These are phyloP conservation scores for Alauda arvensis DNA, from an alignment of 2,797 vertebrate species.

Conservation along the genomic window DNA sequence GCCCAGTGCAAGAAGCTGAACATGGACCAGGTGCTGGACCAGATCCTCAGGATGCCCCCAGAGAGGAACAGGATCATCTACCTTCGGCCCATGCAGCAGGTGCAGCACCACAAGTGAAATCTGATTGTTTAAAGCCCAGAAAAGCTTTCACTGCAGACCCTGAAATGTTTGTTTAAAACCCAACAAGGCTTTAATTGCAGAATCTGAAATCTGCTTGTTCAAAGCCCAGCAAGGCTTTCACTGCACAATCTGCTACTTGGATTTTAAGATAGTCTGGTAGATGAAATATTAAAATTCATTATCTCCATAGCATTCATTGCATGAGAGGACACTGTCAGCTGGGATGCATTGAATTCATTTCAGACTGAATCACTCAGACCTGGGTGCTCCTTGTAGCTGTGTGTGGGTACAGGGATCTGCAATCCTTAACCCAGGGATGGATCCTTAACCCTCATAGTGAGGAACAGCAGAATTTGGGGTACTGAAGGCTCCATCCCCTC, in stretches of 20 bases:
- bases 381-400: background rate
- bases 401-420: background rate
- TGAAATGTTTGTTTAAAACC: no score
- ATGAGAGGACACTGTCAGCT: background rate
- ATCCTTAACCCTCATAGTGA: no score
- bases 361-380: background rate
- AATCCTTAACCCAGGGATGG: background rate
- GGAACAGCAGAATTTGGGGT: background rate
- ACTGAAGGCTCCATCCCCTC: background rate
- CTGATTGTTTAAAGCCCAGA: background rate
- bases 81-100: slow-evolving; percentile 97
- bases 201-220: no score
- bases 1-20: slow-evolving; percentile 97
- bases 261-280: background rate
- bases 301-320: background rate
- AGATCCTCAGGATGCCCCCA: slow-evolving; percentile 92
- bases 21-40: slow-evolving; percentile 96
- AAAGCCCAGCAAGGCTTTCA: no score
- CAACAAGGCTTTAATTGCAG: no score
- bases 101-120: background rate
- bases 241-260: background rate
- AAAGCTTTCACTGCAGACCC: background rate
- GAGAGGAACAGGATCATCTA: slow-evolving; percentile 97
- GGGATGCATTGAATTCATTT: background rate
- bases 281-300: background rate